Evolutionary conservation across 2,888 invertebrate genomes (phyloP), one percentile per base, ranked within the genome.

Genomic region (Acrobasis suavella): DNA sequence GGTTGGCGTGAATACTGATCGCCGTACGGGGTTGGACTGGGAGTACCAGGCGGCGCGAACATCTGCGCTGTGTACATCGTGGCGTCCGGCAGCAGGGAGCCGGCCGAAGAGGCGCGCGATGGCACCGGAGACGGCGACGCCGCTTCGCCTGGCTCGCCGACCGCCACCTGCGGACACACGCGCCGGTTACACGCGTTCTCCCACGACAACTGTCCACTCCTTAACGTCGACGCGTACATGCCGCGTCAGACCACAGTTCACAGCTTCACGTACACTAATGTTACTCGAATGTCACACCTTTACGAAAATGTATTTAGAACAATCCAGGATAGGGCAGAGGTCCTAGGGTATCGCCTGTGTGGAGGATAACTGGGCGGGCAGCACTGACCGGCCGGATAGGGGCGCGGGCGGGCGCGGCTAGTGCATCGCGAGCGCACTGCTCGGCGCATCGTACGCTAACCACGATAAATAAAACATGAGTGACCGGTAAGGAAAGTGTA

Each of bases 11-110:
- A 78, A 76, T 92, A 90, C 83, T 89, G 92, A 69, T 87, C 93
- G 77, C 85, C 93, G 77, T 93, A 93, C 51, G 95, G 94, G 70
- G 94, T 94, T 52, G 95, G 95, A 71, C 95, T 95, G 66, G 95
- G 95, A 62, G 95, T 94, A 76, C 95, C 95, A 68, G 94, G 94
- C 72, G 94, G 93, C 84, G 94, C 93, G 85, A 95, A 95, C 91
- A 95, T 95, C 87, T 95, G 95, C 75, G 94, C 94, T 70, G 94
- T 94, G 84, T 95, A 95, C 94, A 94, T 94, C 69, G 94, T 93
- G 69, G 94, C 91, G 89, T 94, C 94, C 73, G 94, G 93, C 81
- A 95, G 89, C 75, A 95, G 92, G 70, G 92, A 92, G 78, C 91
- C 91, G 64, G 91, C 90, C 39, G 91, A 91, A 61, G 92, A 91